Evolutionary conservation across 2,113 vertebrate genomes (phyloP).

Genomic region (Balaeniceps rex): DNA sequence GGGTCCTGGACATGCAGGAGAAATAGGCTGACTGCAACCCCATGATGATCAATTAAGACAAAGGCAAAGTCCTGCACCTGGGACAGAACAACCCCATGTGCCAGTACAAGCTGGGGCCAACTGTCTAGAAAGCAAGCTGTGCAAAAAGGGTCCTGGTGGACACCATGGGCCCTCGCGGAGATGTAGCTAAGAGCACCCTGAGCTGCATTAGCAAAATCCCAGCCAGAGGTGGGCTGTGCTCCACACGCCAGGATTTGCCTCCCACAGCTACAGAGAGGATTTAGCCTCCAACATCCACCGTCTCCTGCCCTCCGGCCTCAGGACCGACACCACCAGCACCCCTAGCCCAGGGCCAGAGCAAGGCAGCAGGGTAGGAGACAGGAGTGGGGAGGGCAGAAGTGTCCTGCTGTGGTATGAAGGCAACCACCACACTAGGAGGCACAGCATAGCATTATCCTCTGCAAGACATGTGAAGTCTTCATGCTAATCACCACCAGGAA

Average conservation of each 20-base stretch:
- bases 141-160: not conserved
- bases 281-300: not conserved
- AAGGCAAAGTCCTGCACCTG: not conserved
- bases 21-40: not conserved
- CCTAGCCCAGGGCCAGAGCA: not conserved
- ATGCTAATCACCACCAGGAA: not conserved
- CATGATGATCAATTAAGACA: not conserved
- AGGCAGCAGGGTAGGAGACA: accelerated
- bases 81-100: not conserved
- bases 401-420: not conserved
- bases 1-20: not conserved
- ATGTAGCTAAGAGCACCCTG: not conserved
- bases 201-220: not conserved
- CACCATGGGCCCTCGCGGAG: not conserved
- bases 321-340: not conserved
- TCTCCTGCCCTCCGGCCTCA: not conserved
- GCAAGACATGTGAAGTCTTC: not conserved
- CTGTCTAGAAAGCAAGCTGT: not conserved
- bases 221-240: not conserved
- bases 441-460: not conserved
- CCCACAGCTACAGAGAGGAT: not conserved
- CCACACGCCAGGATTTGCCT: not conserved
- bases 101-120: not conserved
- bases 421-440: not conserved
- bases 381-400: not conserved